Evolutionary conservation across 2,797 vertebrate genomes (phyloP).

Genomic region (Ispidina picta): DNA sequence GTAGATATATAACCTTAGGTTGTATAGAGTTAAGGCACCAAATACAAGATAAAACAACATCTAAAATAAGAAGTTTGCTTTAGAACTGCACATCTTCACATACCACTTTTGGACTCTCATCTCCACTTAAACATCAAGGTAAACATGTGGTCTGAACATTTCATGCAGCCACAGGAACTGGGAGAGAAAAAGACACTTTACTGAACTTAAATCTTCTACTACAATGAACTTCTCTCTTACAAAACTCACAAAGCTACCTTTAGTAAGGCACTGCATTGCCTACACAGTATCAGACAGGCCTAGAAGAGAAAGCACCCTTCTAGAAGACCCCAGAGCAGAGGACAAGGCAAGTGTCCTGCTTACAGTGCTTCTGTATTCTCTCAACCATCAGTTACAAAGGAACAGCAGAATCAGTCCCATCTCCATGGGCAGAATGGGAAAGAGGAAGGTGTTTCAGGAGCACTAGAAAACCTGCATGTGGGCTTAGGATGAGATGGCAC

Average conservation of each 20-base stretch:
- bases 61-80: background rate
- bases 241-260: background rate
- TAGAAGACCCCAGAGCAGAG: background rate
- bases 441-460: background rate
- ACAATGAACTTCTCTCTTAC: background rate
- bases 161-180: background rate
- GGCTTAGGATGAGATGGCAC: background rate
- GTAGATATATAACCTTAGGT: background rate
- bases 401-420: background rate
- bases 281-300: background rate
- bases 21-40: constrained; percentile 57
- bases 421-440: background rate
- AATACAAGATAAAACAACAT: constrained; percentile 10
- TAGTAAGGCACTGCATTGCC: background rate
- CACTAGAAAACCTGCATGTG: background rate
- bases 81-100: background rate
- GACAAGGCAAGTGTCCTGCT: background rate
- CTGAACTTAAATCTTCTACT: background rate
- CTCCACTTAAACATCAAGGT: background rate
- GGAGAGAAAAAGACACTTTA: background rate
- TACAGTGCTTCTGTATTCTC: background rate
- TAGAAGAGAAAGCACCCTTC: background rate
- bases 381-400: background rate
- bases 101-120: background rate
- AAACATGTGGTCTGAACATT: background rate